A percentile compares a stretch with the other conserved stretches of the same genome.
phyloP scores from a whole-genome alignment of 2,113 vertebrate species.

The Halcyon malimbica region DNA sequence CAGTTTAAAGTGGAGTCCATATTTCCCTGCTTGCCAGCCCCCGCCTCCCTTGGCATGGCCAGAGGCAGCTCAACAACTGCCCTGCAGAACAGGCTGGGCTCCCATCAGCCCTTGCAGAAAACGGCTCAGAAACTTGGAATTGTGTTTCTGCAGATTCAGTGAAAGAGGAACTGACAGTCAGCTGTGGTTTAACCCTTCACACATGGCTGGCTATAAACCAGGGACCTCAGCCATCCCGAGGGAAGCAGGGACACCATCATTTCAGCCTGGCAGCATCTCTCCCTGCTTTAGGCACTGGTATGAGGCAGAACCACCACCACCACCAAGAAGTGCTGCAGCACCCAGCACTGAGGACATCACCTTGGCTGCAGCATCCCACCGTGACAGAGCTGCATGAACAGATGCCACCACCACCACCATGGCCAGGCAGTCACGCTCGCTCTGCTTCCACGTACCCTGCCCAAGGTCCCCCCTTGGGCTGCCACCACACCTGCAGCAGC shows the following conservation, averaged over 20 bases:
- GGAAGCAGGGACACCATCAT: accelerated
- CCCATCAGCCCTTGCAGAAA: not conserved
- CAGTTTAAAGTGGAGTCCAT: too few relatives aligned
- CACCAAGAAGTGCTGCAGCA: not conserved
- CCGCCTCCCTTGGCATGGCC: accelerated
- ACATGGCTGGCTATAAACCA: accelerated
- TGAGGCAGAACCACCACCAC: not conserved
- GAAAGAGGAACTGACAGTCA: not conserved
- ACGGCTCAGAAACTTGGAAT: not conserved
- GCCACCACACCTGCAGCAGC: not conserved
- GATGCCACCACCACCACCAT: not conserved
- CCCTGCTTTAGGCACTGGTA: not conserved
- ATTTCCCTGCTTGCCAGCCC: not conserved
- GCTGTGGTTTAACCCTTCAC: not conserved
- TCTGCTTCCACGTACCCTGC: not conserved
- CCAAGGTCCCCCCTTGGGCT: not conserved
- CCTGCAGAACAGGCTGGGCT: not conserved
- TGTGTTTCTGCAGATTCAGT: not conserved
- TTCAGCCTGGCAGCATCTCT: not conserved
- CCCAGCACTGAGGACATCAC: not conserved
- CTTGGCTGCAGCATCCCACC: accelerated
- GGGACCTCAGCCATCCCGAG: accelerated
- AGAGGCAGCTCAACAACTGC: not conserved
- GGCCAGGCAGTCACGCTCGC: not conserved
- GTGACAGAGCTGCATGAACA: accelerated